Evolutionary conservation across 2,888 invertebrate genomes (phyloP), one percentile per base, ranked within the genome.

Genomic region (Gibbula magus): DNA sequence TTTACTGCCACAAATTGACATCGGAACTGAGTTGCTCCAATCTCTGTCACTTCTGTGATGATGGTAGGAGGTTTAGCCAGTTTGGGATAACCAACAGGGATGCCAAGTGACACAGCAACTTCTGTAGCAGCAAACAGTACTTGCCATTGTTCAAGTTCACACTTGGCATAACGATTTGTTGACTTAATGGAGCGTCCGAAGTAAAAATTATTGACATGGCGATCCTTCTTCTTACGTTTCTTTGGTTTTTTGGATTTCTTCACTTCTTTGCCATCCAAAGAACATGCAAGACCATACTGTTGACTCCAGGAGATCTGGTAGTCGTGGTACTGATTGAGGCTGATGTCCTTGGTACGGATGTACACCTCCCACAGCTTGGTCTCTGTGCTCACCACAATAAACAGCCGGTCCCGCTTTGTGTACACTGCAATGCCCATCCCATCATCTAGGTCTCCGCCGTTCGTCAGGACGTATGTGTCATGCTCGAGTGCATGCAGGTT

Each of bases 391-490:
- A 87, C 56, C 0, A 81, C 83, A 18, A 86, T 75, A 32, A 82
- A 86, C 67, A 87, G 75, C 25, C 82, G 78, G 22, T 83, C 78
- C 39, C 79, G 53, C 29, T 75, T 78, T 78, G 84, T 84, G 75
- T 81, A 86, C 52, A 87, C 75, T 18, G 85, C 54, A 22, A 86
- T 54, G 7, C 87, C 87, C 66, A 82, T 76, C 0, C 77, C 75
- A 35, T 77, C 81, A 10, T 25, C 61, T 13, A 81, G 29, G 67
- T 86, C 81, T 22, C 84, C 86, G 76, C 87, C 85, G 35, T 84
- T 83, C 8, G 82, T 80, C 45, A 87, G 67, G 25, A 87, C 73
- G 18, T 83, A 82, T 18, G 81, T 84, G 73, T 83, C 75, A 13
- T 87, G 85, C 5, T 74, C 83, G 7, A 87, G 70, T 0, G 74